These are phyloP conservation scores for Atherinosoma microstoma DNA, from an alignment of 2,797 vertebrate species.

Conservation along the genomic window DNA sequence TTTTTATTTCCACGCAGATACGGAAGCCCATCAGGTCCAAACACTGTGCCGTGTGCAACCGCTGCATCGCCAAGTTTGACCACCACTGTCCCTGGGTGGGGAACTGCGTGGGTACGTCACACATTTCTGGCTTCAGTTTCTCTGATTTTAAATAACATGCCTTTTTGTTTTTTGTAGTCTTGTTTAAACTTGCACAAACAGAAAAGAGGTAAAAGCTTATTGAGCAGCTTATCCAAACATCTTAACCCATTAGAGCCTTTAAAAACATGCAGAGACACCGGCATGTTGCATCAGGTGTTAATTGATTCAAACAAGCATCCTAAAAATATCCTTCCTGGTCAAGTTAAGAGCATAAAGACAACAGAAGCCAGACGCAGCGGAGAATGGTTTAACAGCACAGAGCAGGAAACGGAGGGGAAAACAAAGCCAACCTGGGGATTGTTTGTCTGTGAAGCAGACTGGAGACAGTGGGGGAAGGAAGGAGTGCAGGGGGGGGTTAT, in stretches of 20 bases:
- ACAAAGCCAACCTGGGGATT: slow-evolving; percentile 17
- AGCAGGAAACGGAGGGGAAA: slow-evolving; percentile 8
- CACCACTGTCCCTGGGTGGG: slow-evolving; percentile 99
- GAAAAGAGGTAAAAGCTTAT: not conserved
- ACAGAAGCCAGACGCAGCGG: not conserved
- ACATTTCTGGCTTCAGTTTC: not conserved
- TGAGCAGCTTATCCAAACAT: not conserved
- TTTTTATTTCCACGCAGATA: slow-evolving; percentile 83
- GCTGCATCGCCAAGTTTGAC: slow-evolving; percentile 99
- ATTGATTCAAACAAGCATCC: slow-evolving; percentile 1
- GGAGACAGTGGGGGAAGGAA: slow-evolving; percentile 23
- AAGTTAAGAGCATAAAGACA: not conserved
- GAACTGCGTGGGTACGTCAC: slow-evolving; percentile 95
- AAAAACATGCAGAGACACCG: not conserved
- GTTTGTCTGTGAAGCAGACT: slow-evolving; percentile 19
- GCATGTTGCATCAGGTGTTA: not conserved
- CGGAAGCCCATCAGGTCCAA: slow-evolving; percentile 98
- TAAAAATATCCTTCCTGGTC: not conserved
- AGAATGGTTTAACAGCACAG: not conserved
- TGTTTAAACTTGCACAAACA: not conserved
- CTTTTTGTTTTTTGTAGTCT: not conserved
- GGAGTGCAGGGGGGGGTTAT: slow-evolving; percentile 1
- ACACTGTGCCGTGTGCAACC: slow-evolving; percentile 98
- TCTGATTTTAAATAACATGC: too few species aligned
- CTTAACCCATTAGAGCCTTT: not conserved